Evolutionary conservation across 1,140 invertebrate species (phyloP).

Genomic region (Cotesia glomerata): DNA sequence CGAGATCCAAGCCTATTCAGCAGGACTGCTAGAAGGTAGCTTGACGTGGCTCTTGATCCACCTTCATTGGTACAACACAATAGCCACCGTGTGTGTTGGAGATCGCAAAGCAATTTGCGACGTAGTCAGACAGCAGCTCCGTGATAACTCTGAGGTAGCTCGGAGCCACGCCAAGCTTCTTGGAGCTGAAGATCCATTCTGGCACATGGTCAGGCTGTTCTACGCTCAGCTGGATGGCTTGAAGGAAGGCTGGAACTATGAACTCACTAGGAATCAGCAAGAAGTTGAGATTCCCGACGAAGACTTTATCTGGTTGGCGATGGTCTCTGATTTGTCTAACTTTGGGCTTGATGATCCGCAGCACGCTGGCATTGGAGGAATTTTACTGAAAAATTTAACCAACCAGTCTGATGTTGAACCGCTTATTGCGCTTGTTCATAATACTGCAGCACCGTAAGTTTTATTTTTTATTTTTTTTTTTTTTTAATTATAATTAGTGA

Average conservation of each 20-base stretch:
- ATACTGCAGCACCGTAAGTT: conserved; percentile 71
- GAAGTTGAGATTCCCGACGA: conserved; percentile 68
- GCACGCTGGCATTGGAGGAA: conserved; percentile 11
- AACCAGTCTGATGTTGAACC: conserved; percentile 34
- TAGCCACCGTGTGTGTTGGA: conserved; percentile 71
- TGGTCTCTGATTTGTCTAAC: conserved; percentile 77
- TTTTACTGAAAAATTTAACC: conserved; percentile 10
- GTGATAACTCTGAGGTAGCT: conserved; percentile 70
- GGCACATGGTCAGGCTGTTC: conserved; percentile 81
- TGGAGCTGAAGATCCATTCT: conserved; percentile 70
- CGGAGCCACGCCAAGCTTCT: conserved; percentile 64
- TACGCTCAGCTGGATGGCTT: conserved; percentile 75
- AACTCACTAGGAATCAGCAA: conserved; percentile 68
- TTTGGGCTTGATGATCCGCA: conserved; percentile 8
- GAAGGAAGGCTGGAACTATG: conserved; percentile 72
- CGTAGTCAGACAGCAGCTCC: conserved; percentile 71
- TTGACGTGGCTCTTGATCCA: conserved; percentile 82
- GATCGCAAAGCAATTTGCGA: conserved; percentile 69
- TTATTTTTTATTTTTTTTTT: not conserved
- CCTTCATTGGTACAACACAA: conserved; percentile 81
- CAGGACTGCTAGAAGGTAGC: conserved; percentile 87
- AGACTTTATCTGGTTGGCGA: conserved; percentile 77
- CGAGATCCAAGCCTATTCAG: conserved; percentile 82
- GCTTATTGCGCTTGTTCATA: conserved; percentile 66
- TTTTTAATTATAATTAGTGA: too few relatives aligned